Evolutionary conservation across 2,797 vertebrate genomes (phyloP).

Genomic region (Poecilia picta): DNA sequence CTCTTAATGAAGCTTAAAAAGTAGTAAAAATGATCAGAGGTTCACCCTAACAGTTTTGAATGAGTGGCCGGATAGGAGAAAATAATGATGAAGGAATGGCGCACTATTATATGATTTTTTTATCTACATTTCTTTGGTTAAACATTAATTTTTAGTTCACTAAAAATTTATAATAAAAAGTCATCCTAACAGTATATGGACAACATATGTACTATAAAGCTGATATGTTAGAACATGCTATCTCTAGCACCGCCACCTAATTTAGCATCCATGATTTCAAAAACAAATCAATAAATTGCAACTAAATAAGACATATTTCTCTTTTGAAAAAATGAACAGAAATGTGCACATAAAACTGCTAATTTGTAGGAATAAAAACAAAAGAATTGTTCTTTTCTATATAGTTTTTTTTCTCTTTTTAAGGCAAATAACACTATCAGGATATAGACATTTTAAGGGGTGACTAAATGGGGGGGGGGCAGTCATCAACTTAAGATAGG

Average conservation of each 20-base stretch:
- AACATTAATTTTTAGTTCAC: neutral
- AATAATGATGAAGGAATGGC: neutral
- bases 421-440: neutral
- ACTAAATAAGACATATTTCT: neutral
- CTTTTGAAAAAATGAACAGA: neutral
- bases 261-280: neutral
- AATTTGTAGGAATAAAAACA: neutral
- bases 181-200: neutral
- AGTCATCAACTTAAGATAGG: neutral
- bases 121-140: neutral
- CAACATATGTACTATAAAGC: neutral
- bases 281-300: neutral
- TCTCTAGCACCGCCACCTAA: neutral
- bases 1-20: neutral
- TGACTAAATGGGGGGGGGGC: neutral
- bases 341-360: neutral
- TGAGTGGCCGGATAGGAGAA: neutral
- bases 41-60: neutral
- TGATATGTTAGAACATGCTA: neutral
- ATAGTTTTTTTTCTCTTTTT: neutral
- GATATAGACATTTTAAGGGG: neutral
- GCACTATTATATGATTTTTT: neutral
- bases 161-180: neutral
- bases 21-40: neutral
- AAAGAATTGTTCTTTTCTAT: neutral